Evolutionary conservation across 2,888 invertebrate species (phyloP).

Genomic region (Eurytoma adleriae): DNA sequence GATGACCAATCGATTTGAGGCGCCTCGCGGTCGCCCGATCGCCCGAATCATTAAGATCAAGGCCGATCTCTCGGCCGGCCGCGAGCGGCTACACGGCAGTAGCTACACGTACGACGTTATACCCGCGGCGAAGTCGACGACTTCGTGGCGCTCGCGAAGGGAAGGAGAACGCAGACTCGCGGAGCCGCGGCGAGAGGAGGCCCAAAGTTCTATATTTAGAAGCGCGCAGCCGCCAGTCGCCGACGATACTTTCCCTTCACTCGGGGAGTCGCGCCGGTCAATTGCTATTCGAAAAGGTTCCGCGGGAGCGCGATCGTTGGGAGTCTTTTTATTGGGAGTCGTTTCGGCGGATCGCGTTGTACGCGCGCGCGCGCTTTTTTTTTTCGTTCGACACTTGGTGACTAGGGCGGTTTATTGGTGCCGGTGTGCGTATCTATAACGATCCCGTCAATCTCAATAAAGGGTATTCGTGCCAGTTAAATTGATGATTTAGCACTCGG

Average conservation of each 20-base stretch:
- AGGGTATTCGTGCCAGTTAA: no score
- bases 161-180: slow-evolving; percentile 1
- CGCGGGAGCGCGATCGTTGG: no score
- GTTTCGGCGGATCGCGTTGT: no score
- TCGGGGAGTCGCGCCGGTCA: slow-evolving; percentile 10
- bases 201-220: slow-evolving; percentile 17
- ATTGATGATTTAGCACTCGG: no score
- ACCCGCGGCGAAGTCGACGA: neutral
- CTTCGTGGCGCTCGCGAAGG: neutral
- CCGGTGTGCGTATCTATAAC: no score
- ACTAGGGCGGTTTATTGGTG: no score
- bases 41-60: slow-evolving; percentile 22
- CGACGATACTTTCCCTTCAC: slow-evolving; percentile 11
- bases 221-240: slow-evolving; percentile 56
- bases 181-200: neutral
- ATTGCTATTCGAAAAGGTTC: slow-evolving; percentile 7
- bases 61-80: neutral
- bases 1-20: neutral
- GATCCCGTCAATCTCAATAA: no score
- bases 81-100: neutral
- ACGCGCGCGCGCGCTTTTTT: no score
- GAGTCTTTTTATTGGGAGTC: neutral
- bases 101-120: no score
- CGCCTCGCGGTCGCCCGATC: neutral
- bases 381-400: no score